Percentiles rank a stretch among this genome's conserved stretches.
Evolutionary conservation across 1,140 invertebrate genomes (phyloP).

Genomic region (Drosophila tropicalis): DNA sequence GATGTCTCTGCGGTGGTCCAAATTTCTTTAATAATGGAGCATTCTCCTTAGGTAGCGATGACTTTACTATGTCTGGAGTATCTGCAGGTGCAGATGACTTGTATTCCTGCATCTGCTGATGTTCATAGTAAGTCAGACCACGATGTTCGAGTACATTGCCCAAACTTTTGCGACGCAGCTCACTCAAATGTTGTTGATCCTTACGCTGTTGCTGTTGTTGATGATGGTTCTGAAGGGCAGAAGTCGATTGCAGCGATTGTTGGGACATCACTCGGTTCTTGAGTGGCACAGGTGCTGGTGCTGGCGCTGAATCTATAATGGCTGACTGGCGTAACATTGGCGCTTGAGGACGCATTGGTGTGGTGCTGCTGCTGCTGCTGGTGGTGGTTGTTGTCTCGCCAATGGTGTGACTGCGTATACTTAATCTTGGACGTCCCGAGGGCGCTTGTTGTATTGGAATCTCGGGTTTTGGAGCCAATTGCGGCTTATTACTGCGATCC

Average conservation of each 20-base stretch:
- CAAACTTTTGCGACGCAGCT: conserved; percentile 70
- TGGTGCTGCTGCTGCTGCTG: too few species aligned
- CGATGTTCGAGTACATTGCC: conserved; percentile 63
- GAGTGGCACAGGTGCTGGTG: background rate
- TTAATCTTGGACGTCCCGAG: conserved; percentile 37
- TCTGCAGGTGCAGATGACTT: conserved; percentile 76
- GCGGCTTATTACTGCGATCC: conserved; percentile 23
- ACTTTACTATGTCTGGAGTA: conserved; percentile 80
- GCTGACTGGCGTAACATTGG: conserved; percentile 3
- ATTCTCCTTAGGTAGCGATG: conserved; percentile 77
- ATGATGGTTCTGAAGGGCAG: conserved; percentile 20
- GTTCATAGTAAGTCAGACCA: conserved; percentile 42
- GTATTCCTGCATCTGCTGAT: conserved; percentile 57
- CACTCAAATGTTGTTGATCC: conserved; percentile 39
- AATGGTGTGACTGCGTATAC: conserved; percentile 58
- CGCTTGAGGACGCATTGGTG: conserved; percentile 20
- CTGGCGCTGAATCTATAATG: background rate
- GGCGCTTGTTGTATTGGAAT: background rate
- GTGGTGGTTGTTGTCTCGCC: conserved; percentile 15
- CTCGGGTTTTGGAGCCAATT: conserved; percentile 7
- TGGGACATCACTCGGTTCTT: conserved; percentile 62
- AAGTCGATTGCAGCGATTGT: conserved; percentile 33
- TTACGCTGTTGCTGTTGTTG: conserved; percentile 30
- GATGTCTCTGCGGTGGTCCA: conserved; percentile 76
- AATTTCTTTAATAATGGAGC: conserved; percentile 78